Evolutionary conservation across 2,888 invertebrate species (phyloP), one percentile per base, ranked within the genome.

Genomic region (Platypus cylindrus): DNA sequence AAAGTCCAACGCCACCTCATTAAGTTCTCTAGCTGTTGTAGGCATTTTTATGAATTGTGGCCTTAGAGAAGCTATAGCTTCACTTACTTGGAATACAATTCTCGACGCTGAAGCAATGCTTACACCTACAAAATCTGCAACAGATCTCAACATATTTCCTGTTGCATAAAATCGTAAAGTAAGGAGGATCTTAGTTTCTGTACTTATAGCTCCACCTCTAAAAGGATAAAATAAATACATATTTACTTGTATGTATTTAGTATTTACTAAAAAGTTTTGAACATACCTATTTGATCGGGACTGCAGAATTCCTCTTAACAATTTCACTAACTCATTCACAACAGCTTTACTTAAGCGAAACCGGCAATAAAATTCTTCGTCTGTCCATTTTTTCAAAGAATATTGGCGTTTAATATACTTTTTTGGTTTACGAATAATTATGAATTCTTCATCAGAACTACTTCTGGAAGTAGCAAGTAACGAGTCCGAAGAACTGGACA

Each of bases 141-240:
- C 34, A 25, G 27, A 16, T 8, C 16, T 27, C 16, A 33, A 15
- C 18, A 42, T 32, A 13, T 12, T 26, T 3, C 42, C 39, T 11
- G 37, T 40, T n/a, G 43, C 34, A 29, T 34, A 37, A 27, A 40
- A 43, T 8, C 37, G 17, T 18, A 42, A 22, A 12, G 42, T 35
- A 16, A 41, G 23, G 9, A 38, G 22, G 5, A 36, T 11, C 23
- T 40, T 32, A 12, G 9, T 30, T 27, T 18, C 15, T n/a, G 38
- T 17, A 5, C 12, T 9, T 17, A 37, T 37, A 20, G 23, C n/a
- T 13, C 33, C 37, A 11, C 37, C 37, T 23, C 33, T 37, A 17
- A 28, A 37, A 37, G n/a, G n/a, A n/a, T n/a, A n/a, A n/a, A n/a
- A n/a, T n/a, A n/a, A n/a, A n/a, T n/a, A n/a, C n/a, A n/a, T n/a